Evolutionary conservation across 2,888 invertebrate species (phyloP).

Genomic region (Aporophyla lueneburgensis): DNA sequence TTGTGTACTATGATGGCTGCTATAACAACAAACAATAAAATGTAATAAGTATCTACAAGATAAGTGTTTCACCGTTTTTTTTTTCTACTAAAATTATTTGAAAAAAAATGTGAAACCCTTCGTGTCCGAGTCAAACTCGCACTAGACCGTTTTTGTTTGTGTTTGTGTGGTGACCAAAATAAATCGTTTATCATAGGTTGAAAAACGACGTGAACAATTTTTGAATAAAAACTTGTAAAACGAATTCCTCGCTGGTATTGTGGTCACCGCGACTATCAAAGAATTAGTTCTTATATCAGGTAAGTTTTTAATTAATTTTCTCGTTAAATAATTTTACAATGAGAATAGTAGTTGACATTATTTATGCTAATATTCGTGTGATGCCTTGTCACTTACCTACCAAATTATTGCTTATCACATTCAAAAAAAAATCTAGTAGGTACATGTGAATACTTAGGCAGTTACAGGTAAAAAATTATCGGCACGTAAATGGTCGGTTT

Average conservation of each 20-base stretch:
- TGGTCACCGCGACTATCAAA: background rate
- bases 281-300: background rate
- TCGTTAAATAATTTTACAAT: background rate
- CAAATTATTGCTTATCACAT: no score
- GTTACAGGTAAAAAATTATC: no score
- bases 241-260: background rate
- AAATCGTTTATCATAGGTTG: background rate
- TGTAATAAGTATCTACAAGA: no score
- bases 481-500: no score
- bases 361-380: no score
- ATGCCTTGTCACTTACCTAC: no score
- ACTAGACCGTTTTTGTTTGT: slow-evolving; percentile 1
- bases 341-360: background rate
- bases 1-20: background rate
- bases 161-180: slow-evolving; percentile 16
- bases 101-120: background rate
- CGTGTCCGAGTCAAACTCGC: background rate
- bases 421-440: no score
- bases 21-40: background rate
- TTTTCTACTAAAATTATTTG: background rate
- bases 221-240: background rate
- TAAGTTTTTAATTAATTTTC: background rate
- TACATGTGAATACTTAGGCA: no score
- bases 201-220: background rate
- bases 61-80: no score